Conservation (phyloP, 2,888 invertebrate species). For the Hirudinaria manillensis region DNA sequence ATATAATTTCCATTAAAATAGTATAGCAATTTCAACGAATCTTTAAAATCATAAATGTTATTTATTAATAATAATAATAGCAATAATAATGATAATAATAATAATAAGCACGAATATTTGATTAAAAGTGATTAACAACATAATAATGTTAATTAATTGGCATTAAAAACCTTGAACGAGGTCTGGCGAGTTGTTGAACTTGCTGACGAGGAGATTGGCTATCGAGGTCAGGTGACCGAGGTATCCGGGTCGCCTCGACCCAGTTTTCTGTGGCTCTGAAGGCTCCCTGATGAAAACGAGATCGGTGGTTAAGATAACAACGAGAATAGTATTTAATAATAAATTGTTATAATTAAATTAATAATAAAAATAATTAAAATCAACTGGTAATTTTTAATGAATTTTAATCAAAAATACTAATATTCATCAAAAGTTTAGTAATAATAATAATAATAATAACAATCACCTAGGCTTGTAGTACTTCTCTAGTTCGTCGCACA, state of each 20-base stretch:
- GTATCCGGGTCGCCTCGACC: conserved; percentile 54
- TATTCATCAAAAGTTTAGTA: too few relatives aligned
- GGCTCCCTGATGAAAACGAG: too few relatives aligned
- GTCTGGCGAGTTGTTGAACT: conserved; percentile 11
- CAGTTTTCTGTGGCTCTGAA: neutral
- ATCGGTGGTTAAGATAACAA: too few relatives aligned
- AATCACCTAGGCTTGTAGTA: neutral
- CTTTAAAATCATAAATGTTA: too few relatives aligned
- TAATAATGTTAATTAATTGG: too few relatives aligned
- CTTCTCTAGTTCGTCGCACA: conserved; percentile 8
- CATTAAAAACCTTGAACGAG: neutral
- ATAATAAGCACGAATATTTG: neutral
- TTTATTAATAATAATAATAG: too few relatives aligned
- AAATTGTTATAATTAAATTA: neutral
- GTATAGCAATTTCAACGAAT: too few relatives aligned
- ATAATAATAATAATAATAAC: neutral
- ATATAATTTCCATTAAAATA: too few relatives aligned
- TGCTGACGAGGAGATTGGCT: conserved; percentile 55
- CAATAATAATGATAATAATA: neutral
- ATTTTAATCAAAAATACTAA: too few relatives aligned
- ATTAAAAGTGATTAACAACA: neutral
- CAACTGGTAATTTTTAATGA: neutral
- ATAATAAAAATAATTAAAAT: neutral
- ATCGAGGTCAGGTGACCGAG: conserved; percentile 63
- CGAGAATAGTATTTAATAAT: neutral